phyloP scores from a whole-genome alignment of 2,888 invertebrate genomes.

The Marronus borbonicus region DNA sequence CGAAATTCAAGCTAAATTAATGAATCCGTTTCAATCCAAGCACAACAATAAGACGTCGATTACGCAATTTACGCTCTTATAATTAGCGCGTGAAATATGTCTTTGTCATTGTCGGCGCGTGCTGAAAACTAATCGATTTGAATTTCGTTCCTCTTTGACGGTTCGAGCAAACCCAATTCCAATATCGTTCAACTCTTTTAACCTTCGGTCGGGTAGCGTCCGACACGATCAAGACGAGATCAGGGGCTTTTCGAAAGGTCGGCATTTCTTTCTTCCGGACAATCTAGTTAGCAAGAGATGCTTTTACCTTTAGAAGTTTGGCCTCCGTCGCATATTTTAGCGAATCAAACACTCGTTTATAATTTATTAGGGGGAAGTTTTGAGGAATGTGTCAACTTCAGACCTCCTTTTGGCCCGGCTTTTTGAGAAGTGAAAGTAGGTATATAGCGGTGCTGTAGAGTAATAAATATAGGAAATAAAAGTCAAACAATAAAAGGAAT shows the following conservation, averaged over 20 bases:
- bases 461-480: too few relatives aligned
- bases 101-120: not conserved
- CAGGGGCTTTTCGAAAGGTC: not conserved
- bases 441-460: too few relatives aligned
- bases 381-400: too few relatives aligned
- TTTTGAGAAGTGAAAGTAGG: too few relatives aligned
- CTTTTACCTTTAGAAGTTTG: not conserved
- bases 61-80: conserved; percentile 26
- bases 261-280: conserved; percentile 18
- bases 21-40: conserved; percentile 16
- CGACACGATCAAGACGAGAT: not conserved
- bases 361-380: too few relatives aligned
- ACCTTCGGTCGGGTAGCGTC: not conserved
- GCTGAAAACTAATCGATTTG: not conserved
- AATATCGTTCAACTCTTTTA: not conserved
- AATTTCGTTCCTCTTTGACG: not conserved
- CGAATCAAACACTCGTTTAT: conserved; percentile 9
- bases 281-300: conserved; percentile 3
- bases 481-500: too few relatives aligned
- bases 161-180: not conserved
- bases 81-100: conserved; percentile 27
- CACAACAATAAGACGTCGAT: conserved; percentile 23
- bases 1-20: conserved; percentile 22
- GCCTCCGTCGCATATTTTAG: conserved; percentile 6
- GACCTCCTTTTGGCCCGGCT: too few relatives aligned